Evolutionary conservation across 1,140 invertebrate species (phyloP).

Genomic region (Drosophila burlai): DNA sequence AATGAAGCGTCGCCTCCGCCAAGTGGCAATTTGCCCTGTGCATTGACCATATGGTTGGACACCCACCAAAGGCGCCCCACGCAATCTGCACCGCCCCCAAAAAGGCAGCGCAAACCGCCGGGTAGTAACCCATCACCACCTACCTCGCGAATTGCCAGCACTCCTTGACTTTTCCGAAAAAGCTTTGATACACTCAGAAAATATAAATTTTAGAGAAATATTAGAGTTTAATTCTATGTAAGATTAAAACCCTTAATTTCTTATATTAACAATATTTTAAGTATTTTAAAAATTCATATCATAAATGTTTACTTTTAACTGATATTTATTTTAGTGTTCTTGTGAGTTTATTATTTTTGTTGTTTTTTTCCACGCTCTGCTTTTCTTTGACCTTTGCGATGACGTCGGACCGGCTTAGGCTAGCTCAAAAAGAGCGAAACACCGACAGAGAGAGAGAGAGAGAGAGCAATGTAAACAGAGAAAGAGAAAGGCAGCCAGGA

Average conservation of each 20-base stretch:
- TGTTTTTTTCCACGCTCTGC: neutral
- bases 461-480: constrained; percentile 57
- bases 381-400: constrained; percentile 66
- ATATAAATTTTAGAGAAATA: no score
- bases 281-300: no score
- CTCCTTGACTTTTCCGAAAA: constrained; percentile 1
- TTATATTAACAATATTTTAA: neutral
- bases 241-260: neutral
- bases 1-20: constrained; percentile 68
- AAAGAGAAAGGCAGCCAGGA: constrained; percentile 31
- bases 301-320: neutral
- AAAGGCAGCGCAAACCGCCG: neutral
- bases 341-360: neutral
- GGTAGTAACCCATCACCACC: neutral
- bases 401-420: constrained; percentile 53
- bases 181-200: constrained; percentile 20
- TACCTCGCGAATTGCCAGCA: neutral
- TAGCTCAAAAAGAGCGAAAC: constrained; percentile 15
- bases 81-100: constrained; percentile 5
- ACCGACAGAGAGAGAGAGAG: neutral
- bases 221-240: neutral
- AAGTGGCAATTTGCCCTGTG: constrained; percentile 67
- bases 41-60: constrained; percentile 73
- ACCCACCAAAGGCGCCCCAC: constrained; percentile 24
- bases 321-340: neutral